These are phyloP conservation scores for Mormyrus hasselquistii DNA, from an alignment of 2,797 vertebrate species.

Conservation along the genomic window DNA sequence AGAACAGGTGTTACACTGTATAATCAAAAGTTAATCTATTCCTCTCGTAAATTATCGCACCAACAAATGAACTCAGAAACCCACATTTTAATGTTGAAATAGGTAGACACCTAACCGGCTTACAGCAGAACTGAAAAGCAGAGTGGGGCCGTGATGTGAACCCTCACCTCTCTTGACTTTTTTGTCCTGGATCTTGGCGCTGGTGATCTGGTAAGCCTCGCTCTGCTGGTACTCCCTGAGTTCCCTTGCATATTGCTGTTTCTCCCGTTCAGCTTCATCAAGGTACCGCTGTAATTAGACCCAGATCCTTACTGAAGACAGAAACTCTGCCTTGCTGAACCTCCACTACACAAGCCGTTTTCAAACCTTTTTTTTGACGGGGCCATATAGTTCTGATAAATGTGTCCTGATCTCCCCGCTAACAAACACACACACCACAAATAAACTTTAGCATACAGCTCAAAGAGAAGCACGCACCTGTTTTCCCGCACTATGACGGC, in stretches of 20 bases:
- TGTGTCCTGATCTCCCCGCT: neutral
- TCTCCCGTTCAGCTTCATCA: slow-evolving; percentile 89
- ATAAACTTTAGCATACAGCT: neutral
- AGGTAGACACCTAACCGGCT: neutral
- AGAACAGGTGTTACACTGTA: neutral
- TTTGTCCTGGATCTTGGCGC: slow-evolving; percentile 89
- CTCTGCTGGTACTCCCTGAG: slow-evolving; percentile 92
- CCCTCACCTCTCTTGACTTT: slow-evolving; percentile 87
- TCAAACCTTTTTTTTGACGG: neutral
- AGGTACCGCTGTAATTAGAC: slow-evolving; percentile 72
- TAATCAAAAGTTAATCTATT: neutral
- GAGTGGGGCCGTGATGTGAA: neutral
- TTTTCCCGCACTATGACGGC: neutral
- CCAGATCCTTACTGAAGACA: neutral
- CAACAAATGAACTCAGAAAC: neutral
- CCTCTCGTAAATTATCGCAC: neutral
- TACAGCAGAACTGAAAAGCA: neutral
- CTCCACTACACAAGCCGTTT: neutral
- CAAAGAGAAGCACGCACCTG: neutral
- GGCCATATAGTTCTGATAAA: neutral
- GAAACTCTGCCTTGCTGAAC: neutral
- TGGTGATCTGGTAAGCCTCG: slow-evolving; percentile 88
- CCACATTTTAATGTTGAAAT: neutral
- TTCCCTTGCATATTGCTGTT: slow-evolving; percentile 90
- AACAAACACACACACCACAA: neutral